Evolutionary conservation across 2,888 invertebrate genomes (phyloP).

Genomic region (Plebejus anna): DNA sequence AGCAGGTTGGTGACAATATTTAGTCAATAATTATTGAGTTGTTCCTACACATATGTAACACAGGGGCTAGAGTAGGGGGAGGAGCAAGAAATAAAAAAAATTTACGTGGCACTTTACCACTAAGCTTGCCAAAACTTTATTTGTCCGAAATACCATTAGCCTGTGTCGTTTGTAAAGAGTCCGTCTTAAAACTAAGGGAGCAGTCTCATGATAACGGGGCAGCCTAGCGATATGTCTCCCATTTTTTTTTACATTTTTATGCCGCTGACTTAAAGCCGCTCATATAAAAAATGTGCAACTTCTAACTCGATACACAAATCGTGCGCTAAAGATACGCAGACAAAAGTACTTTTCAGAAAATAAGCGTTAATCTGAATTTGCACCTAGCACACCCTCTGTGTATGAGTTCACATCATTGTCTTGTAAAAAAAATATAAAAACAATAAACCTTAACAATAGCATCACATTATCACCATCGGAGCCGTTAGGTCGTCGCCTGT

Average conservation of each 20-base stretch:
- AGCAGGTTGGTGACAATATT: too few species aligned
- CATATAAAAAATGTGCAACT: constrained; percentile 75
- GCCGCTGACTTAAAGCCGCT: constrained; percentile 59
- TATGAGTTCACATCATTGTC: constrained; percentile 66
- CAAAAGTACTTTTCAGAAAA: constrained; percentile 18
- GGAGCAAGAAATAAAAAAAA: constrained; percentile 43
- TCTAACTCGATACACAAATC: constrained; percentile 69
- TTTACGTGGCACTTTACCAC: constrained; percentile 61
- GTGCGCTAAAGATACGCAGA: constrained; percentile 73
- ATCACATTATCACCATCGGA: constrained; percentile 65
- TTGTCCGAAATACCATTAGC: constrained; percentile 64
- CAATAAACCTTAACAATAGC: constrained; percentile 56
- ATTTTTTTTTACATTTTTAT: constrained; percentile 63
- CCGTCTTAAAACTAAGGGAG: constrained; percentile 67
- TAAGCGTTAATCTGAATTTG: constrained; percentile 55
- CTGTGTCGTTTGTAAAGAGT: constrained; percentile 59
- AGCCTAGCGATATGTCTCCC: constrained; percentile 60
- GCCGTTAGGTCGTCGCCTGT: constrained; percentile 45
- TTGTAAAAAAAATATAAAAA: constrained; percentile 73
- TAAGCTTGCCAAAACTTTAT: constrained; percentile 65
- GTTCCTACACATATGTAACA: too few species aligned
- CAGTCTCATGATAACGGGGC: constrained; percentile 66
- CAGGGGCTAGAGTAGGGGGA: too few species aligned
- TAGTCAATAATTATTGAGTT: too few species aligned
- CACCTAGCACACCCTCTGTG: constrained; percentile 66